Base-by-base conservation (phyloP, 2,797 vertebrate genomes). In the Dallia pectoralis region DNA sequence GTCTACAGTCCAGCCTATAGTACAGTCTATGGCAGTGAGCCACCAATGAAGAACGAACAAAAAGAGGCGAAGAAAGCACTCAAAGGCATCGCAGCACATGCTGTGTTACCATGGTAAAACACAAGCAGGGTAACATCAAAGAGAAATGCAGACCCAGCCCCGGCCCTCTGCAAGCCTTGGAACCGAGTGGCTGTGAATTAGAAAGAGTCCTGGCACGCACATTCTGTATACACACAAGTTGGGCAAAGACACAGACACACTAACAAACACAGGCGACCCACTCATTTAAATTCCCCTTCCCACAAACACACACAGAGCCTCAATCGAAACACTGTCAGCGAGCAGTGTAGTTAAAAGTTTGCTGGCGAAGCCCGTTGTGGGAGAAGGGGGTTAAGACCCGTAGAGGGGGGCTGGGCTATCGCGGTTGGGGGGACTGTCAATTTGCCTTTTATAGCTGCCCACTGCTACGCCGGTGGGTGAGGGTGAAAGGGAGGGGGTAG, bases 91-190 rank as follows among this genome's bases (percentile, higher is more conserved):
- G 84, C 85, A 89, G 91, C 85, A 83, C 88, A 87, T 80, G 91
- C 88, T 87, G 89, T 86, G 90, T 91, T 91, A 91, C 90, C 90
- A 91, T 91, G 89, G 90, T 76, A 82, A 91, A 88, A 82, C 63
- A 75, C 77, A 87, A 82, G 84, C 84, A 81, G 82, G 79, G 78
- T 73, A 88, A 85, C 80, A 86, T 74, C 67, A 49, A 63, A 71
- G 16, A 65, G 32, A 77, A 62, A 29, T 27, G 59, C 4, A 15
- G 27, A 27, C 72, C n/a, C n/a, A n/a, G 82, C 61, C 72, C 12
- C 79, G 44, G 72, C 81, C 76, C 80, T 86, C 85, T 87, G 81
- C 84, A 89, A 87, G 74, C 81, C 76, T 78, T 78, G 78, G 79
- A 86, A 84, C 72, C 80, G 78, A 84, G 83, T 29, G 4, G n/a